Evolutionary conservation across 1,140 invertebrate genomes (phyloP).

Genomic region (Camponotus pennsylvanicus): DNA sequence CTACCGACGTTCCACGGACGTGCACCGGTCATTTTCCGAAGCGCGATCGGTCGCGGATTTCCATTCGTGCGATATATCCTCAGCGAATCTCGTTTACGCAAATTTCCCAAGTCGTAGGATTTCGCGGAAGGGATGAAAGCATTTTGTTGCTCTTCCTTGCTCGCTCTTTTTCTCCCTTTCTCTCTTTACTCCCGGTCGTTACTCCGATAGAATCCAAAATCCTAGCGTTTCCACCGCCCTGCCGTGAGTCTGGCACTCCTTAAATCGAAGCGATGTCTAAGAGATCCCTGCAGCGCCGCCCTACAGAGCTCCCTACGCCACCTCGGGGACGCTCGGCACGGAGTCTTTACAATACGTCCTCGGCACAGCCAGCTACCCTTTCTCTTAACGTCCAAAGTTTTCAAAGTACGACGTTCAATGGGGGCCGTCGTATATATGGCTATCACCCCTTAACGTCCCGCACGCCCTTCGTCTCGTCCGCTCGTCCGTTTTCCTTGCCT

Average conservation of each 20-base stretch:
- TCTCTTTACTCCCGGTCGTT: neutral
- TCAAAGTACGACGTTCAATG: slow-evolving; percentile 85
- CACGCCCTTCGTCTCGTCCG: slow-evolving; percentile 32
- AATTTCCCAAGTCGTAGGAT: slow-evolving; percentile 28
- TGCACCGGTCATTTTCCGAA: slow-evolving; percentile 35
- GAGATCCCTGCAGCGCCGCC: slow-evolving; percentile 65
- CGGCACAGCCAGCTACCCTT: slow-evolving; percentile 82
- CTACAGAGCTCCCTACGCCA: slow-evolving; percentile 51
- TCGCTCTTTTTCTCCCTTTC: slow-evolving; percentile 3
- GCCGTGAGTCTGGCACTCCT: slow-evolving; percentile 71
- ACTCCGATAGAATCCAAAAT: slow-evolving; percentile 75
- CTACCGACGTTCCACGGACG: neutral
- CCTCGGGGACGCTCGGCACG: slow-evolving; percentile 68
- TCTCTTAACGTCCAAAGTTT: slow-evolving; percentile 86
- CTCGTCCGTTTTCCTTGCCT: slow-evolving; percentile 63
- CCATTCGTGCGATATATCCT: slow-evolving; percentile 50
- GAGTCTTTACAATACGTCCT: slow-evolving; percentile 84
- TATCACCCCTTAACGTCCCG: slow-evolving; percentile 56
- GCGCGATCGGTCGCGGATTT: slow-evolving; percentile 53
- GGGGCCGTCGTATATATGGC: slow-evolving; percentile 79
- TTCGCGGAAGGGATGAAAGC: slow-evolving; percentile 51
- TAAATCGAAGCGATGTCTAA: slow-evolving; percentile 79
- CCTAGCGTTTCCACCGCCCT: slow-evolving; percentile 59
- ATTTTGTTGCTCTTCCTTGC: slow-evolving; percentile 60
- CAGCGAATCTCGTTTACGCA: slow-evolving; percentile 24